These are phyloP conservation scores for Bellardia bayeri DNA, from an alignment of 2,888 invertebrate species.

Conservation along the genomic window DNA sequence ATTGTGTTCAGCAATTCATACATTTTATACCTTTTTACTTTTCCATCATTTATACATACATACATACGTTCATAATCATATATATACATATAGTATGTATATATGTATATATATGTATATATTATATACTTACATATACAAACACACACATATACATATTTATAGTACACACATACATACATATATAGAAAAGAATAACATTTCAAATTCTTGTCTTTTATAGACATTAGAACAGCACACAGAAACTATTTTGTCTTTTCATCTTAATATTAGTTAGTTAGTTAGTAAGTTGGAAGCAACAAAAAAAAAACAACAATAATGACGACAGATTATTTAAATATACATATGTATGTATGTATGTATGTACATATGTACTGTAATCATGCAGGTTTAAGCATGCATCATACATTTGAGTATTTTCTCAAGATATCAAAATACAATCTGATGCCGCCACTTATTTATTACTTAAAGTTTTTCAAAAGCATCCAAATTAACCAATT, in stretches of 20 bases:
- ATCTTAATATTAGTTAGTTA: neutral
- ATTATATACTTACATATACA: neutral
- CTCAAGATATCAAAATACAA: no score
- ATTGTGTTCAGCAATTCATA: neutral
- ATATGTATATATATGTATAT: no score
- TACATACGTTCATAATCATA: neutral
- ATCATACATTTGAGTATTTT: no score
- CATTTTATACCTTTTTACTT: constrained; percentile 13
- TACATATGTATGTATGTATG: neutral
- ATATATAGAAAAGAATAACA: neutral
- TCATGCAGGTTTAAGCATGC: no score
- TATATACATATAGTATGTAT: no score
- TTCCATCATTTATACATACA: neutral
- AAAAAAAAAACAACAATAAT: neutral
- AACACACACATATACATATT: neutral
- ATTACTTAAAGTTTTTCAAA: no score
- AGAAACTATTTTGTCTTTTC: neutral
- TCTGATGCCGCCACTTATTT: no score
- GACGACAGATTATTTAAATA: neutral
- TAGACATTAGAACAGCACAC: constrained; percentile 9
- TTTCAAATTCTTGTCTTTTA: constrained; percentile 9
- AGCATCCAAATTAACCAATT: no score
- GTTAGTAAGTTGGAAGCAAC: neutral
- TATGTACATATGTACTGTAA: neutral
- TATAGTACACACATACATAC: neutral